These are phyloP conservation scores for Chamaetylas fuelleborni DNA, from an alignment of 2,113 vertebrate species.

Conservation along the genomic window DNA sequence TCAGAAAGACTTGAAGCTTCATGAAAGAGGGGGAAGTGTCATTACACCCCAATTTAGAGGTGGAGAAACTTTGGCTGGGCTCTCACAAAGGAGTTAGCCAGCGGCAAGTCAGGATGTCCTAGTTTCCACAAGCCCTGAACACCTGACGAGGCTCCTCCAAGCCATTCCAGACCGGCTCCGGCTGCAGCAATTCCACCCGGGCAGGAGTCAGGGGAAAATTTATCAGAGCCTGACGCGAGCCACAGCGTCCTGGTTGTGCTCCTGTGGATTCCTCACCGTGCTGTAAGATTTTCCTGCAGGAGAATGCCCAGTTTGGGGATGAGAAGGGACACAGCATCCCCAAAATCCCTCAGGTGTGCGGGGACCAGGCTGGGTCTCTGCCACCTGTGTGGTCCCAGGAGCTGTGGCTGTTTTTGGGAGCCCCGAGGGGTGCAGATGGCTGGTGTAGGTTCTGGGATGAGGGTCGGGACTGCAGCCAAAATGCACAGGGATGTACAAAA, in stretches of 20 bases:
- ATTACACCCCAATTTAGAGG: conserved; percentile 43
- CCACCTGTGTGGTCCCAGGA: fast-evolving
- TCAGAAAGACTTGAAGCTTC: conserved; percentile 29
- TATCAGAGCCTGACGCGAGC: background rate
- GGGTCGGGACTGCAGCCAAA: background rate
- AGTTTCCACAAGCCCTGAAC: conserved; percentile 33
- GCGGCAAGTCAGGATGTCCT: conserved; percentile 26
- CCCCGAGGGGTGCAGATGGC: background rate
- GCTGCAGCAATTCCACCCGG: background rate
- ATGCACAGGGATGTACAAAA: background rate
- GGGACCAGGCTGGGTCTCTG: background rate
- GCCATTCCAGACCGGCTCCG: background rate
- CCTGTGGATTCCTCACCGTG: fast-evolving
- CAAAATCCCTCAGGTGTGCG: fast-evolving
- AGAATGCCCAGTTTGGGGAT: background rate
- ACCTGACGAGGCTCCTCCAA: conserved; percentile 7
- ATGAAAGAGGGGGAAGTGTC: conserved; percentile 56
- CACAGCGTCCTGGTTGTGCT: background rate
- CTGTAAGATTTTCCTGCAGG: background rate
- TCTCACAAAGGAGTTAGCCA: conserved; percentile 48
- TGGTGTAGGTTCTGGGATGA: fast-evolving
- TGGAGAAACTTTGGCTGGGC: conserved; percentile 30
- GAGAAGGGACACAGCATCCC: background rate
- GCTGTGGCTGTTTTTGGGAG: background rate
- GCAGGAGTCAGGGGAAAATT: background rate